A percentile compares a stretch with the other conserved stretches of the same genome.
phyloP scores from a whole-genome alignment of 2,888 invertebrate genomes.

The Clanis bilineata region DNA sequence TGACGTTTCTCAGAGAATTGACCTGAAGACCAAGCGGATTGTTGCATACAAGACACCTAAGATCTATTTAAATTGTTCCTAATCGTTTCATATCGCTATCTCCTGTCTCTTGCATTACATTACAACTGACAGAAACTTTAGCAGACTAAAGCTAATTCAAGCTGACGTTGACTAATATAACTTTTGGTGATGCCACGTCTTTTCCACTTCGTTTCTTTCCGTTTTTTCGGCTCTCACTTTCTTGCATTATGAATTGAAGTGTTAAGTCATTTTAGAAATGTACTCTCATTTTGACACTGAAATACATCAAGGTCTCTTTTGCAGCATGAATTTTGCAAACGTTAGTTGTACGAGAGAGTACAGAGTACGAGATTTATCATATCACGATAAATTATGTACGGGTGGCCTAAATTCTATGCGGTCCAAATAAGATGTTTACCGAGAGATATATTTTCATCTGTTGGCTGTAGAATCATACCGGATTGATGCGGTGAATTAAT shows the following conservation, averaged over 20 bases:
- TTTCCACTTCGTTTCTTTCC: slow-evolving; percentile 22
- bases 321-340: background rate
- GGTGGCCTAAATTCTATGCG: too few species aligned
- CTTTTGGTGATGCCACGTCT: slow-evolving; percentile 33
- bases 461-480: too few species aligned
- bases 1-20: too few species aligned
- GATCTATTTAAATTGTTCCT: too few species aligned
- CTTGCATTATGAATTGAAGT: slow-evolving; percentile 20
- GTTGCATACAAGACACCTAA: too few species aligned
- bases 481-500: too few species aligned
- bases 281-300: background rate
- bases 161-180: slow-evolving; percentile 47
- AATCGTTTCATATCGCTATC: background rate
- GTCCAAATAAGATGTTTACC: too few species aligned
- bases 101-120: slow-evolving; percentile 8
- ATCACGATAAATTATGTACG: too few species aligned
- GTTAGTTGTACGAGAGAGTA: too few species aligned
- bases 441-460: too few species aligned
- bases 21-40: too few species aligned
- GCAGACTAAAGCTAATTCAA: slow-evolving; percentile 40
- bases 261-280: slow-evolving; percentile 15
- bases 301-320: background rate
- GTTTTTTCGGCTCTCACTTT: slow-evolving; percentile 17
- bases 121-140: slow-evolving; percentile 32
- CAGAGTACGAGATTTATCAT: too few species aligned